Base-by-base conservation (phyloP, 2,113 vertebrate species). In the Sinocyclocheilus grahami region DNA sequence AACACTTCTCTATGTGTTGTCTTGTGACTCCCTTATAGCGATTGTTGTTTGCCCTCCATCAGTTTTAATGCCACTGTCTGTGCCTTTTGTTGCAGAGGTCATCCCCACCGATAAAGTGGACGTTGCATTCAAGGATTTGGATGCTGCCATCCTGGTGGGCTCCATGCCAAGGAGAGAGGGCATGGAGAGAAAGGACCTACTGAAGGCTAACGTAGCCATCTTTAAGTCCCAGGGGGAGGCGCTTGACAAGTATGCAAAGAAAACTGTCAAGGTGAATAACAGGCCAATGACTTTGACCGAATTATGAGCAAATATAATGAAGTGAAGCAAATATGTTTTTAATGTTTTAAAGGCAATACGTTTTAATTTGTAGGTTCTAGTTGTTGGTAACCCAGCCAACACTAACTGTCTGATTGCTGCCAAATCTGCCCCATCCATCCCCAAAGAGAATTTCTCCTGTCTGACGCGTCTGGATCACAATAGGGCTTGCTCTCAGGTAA, bases 361-460 rank as follows among this genome's bases (percentile, higher is more conserved):
- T 46, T n/a, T 14, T 75, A 9, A 60, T 84, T 39, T 22, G 42
- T 78, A 97, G 96, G 96, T 97, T 58, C 92, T 97, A 37, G 96
- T 97, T n/a, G 96, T 97, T 87, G 96, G 96, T 65, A 97, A 97
- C 91, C 96, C 96, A 85, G 96, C 96, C n/a, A 97, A 97, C 85
- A 97, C 96, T 30, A 97, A 97, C 94, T 97, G 96, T 88, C 89
- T 97, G 92, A 97, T 95, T 87, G 96, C 96, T 16, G 92, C 94
- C 1, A 97, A 97, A 89, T 96, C 95, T 0, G 96, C 96, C 1
- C 96, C 96, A 0, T 96, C 96, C 3, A 97, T 97, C 88, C 96
- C 96, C 81, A 97, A 97, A 92, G 96, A 96, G 89, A 97, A 97
- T 88, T 97, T 97, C 93, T 97, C 95, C 83, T 97, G 96, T 87